Evolutionary conservation across 1,140 invertebrate genomes (phyloP).

Genomic region (Drosophila sucinea): DNA sequence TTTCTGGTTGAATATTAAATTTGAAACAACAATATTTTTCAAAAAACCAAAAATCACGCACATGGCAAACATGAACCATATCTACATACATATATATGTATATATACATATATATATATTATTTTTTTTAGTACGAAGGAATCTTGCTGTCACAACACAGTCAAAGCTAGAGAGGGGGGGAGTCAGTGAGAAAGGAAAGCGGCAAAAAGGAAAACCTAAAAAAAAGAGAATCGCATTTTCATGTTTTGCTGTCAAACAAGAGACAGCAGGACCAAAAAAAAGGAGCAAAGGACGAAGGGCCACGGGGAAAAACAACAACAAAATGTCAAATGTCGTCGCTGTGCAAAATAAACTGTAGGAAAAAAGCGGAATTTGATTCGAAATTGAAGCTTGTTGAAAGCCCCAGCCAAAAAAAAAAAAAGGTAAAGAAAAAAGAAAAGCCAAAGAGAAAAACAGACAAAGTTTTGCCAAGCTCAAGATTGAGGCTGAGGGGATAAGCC

Average conservation of each 20-base stretch:
- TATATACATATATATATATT: neutral
- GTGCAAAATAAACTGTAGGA: slow-evolving; percentile 20
- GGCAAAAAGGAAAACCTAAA: neutral
- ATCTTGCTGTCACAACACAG: slow-evolving; percentile 6
- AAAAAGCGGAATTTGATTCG: slow-evolving; percentile 45
- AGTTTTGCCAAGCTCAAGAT: slow-evolving; percentile 6
- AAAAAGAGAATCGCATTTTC: slow-evolving; percentile 15
- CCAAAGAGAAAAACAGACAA: slow-evolving; percentile 8
- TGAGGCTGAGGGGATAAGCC: slow-evolving; percentile 4
- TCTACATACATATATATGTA: neutral
- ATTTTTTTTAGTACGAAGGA: neutral
- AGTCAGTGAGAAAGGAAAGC: neutral
- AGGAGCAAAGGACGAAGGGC: neutral
- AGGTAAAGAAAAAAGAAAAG: neutral
- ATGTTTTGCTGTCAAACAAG: slow-evolving; percentile 19
- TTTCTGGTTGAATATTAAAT: slow-evolving; percentile 4
- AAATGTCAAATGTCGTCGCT: slow-evolving; percentile 43
- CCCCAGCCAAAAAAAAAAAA: neutral
- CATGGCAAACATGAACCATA: slow-evolving; percentile 1
- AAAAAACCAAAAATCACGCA: slow-evolving; percentile 8
- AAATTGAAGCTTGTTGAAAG: slow-evolving; percentile 30
- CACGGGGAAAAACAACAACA: slow-evolving; percentile 3
- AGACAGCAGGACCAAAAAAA: neutral
- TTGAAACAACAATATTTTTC: neutral
- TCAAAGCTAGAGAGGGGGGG: no score